A percentile compares a stretch with the other conserved stretches of the same genome.
Evolutionary conservation across 2,888 invertebrate genomes (phyloP).

Genomic region (Tipula lateralis): DNA sequence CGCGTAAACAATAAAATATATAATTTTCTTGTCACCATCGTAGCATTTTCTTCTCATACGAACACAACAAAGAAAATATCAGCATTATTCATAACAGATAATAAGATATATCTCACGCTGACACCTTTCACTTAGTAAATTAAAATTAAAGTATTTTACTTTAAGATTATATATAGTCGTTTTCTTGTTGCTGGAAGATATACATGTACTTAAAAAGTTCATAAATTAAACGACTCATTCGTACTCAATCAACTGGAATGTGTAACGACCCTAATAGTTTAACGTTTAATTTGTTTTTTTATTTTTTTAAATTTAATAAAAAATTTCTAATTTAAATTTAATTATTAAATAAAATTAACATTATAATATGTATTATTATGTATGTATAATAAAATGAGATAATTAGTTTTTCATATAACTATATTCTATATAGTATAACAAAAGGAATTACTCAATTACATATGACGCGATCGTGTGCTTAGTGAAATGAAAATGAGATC

Average conservation of each 20-base stretch:
- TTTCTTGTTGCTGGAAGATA: background rate
- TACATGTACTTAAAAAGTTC: too few relatives aligned
- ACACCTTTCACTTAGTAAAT: background rate
- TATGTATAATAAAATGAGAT: background rate
- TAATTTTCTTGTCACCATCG: background rate
- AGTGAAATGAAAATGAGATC: slow-evolving; percentile 19
- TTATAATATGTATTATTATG: background rate
- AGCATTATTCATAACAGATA: background rate
- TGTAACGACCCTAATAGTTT: background rate
- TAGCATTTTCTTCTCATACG: background rate
- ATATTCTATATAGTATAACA: background rate
- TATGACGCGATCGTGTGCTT: background rate
- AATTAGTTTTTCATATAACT: background rate
- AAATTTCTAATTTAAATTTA: background rate
- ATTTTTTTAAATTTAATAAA: background rate
- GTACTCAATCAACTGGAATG: background rate
- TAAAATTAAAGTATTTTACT: background rate
- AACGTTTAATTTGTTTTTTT: background rate
- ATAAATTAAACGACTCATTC: background rate
- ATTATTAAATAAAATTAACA: background rate
- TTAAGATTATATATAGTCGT: background rate
- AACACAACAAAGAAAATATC: background rate
- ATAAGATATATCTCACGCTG: background rate
- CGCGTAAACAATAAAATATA: background rate
- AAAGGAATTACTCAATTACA: background rate